Conservation (phyloP, 2,797 vertebrate species). For the Tragopan temminckii region DNA sequence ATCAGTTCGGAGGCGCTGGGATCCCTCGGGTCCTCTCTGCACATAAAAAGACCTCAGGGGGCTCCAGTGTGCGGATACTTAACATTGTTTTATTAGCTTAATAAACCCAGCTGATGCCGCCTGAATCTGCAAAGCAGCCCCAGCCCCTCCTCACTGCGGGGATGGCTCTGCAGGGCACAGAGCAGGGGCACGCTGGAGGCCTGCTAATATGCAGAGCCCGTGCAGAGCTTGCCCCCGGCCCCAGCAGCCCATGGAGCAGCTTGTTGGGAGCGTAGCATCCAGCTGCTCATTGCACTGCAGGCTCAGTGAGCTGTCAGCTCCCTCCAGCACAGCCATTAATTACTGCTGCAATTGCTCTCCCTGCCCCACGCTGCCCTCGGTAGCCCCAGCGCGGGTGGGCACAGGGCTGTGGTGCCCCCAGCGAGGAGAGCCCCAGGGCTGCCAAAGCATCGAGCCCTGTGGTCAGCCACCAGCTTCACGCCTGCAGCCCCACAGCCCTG, state of each 20-base stretch:
- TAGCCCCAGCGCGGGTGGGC: accelerated
- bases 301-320: background rate
- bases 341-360: background rate
- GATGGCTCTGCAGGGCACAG: accelerated
- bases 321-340: background rate
- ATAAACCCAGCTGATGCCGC: background rate
- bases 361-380: background rate
- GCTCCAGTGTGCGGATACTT: slow-evolving; percentile 9
- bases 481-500: background rate
- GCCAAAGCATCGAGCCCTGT: background rate
- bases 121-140: accelerated
- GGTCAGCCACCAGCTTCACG: background rate
- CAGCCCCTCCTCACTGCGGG: accelerated
- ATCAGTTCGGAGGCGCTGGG: background rate
- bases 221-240: accelerated
- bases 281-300: background rate
- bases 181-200: accelerated
- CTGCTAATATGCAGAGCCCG: background rate
- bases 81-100: slow-evolving; percentile 60
- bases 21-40: slow-evolving; percentile 35
- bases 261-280: background rate
- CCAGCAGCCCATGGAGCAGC: background rate
- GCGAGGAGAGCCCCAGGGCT: background rate
- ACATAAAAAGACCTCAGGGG: slow-evolving; percentile 31
- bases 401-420: accelerated